Conservation (phyloP, 2,797 vertebrate species). For the Graptemys geographica region DNA sequence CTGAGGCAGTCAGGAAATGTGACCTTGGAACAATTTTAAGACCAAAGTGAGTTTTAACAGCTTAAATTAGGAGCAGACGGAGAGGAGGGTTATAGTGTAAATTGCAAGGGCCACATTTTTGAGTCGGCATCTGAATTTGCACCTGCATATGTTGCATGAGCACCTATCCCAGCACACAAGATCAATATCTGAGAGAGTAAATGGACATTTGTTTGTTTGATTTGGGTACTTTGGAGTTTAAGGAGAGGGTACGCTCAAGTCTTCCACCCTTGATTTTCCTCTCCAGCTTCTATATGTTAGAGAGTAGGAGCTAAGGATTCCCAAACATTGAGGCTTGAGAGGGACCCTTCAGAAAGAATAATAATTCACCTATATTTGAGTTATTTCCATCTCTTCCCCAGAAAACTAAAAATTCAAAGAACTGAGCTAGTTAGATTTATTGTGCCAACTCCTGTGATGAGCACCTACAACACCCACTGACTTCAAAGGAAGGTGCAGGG, state of each 20-base stretch:
- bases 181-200: not conserved
- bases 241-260: not conserved
- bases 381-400: not conserved
- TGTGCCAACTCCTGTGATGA: slow-evolving; percentile 4
- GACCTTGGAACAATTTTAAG: not conserved
- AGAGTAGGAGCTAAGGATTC: not conserved
- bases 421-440: not conserved
- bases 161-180: not conserved
- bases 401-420: slow-evolving; percentile 12
- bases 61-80: not conserved
- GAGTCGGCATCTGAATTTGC: not conserved
- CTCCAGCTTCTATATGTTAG: not conserved
- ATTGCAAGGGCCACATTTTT: not conserved
- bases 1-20: not conserved
- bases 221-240: not conserved
- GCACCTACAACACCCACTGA: not conserved
- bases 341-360: not conserved
- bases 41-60: not conserved
- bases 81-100: not conserved
- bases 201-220: not conserved
- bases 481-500: not conserved
- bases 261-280: not conserved
- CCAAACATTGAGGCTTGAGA: not conserved
- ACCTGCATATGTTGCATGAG: not conserved
- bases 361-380: not conserved